Base-by-base conservation (phyloP, 2,797 vertebrate species). In the Eulemur coronatus region DNA sequence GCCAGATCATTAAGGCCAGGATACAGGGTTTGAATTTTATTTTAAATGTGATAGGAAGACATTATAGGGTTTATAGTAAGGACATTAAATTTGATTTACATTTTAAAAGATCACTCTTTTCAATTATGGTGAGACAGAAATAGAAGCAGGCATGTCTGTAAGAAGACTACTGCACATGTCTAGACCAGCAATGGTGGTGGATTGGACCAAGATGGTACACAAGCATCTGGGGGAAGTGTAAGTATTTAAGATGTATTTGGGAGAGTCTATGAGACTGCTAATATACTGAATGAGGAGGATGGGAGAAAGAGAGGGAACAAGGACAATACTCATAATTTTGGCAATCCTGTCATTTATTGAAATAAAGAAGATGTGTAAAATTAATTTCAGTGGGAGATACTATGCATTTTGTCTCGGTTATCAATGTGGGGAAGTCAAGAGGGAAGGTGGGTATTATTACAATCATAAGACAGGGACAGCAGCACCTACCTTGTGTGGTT, bases 41-140 rank as follows among this genome's bases (percentile, higher is more conserved):
- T 96, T 26, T 88, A 73, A 95, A 84, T 94, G 43, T 88, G 80
- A 92, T 70, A 79, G 38, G 57, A 97, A 94, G 11, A 17, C 55
- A 95, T 82, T 84, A 78, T 55, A 84, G 65, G 55, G 48, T 94
- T 95, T 96, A 95, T 67, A 72, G 80, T 46, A 15, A 95, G 69
- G n/a, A 89, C 52, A 85, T 93, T 96, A 33, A 76, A 67, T 93
- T 89, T 94, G 63, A 94, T 90, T 96, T 89, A 72, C 79, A 92
- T 91, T 95, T 96, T 81, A 95, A 90, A 88, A 80, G 65, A 87
- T 91, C 35, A 55, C 22, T 8, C 14, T 89, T 97, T 93, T 89
- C 41, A 69, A 33, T 86, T 72, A 96, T 20, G 80, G 55, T 17
- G 38, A 61, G 57, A 79, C 22, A 70, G n/a, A 57, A 89, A 46